Base-by-base conservation (phyloP, 1,140 invertebrate genomes). In the Copidosoma floridanum region DNA sequence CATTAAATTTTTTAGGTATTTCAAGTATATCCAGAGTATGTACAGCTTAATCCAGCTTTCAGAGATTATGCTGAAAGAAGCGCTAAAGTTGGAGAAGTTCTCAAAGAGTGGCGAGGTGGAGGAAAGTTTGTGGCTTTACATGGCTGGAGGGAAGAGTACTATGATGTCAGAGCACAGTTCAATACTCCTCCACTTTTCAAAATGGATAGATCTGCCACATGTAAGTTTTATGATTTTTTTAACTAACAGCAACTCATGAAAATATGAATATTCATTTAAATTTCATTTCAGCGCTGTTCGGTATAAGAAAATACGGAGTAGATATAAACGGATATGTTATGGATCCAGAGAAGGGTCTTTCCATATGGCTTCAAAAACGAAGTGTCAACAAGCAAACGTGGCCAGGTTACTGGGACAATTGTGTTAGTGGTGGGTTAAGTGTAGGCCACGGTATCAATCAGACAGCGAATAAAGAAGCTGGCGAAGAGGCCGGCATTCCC, bases 361-460 rank as follows among this genome's bases (percentile, higher is more conserved):
- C 90, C 76, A 88, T 98, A 74, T 98, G 95, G 95, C 81, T 97
- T 64, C 94, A 95, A 73, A 91, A 91, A 71, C 83, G 95, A 68
- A 92, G 94, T 60, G 83, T 87, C 50, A 94, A 88, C 23, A 98
- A 98, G 82, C 92, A 93, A 77, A 97, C 94, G 21, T 97, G 93
- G 90, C 94, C 94, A 54, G 91, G 92, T 50, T 94, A 93, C 79
- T 91, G 94, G 86, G 95, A 97, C 75, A 96, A 95, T 71, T 94
- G 97, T 89, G 94, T 94, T 6, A 92, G 92, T 65, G 95, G 95
- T 57, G 95, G 94, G 12, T 77, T 98, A 32, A 90, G 92, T 44
- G 92, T 93, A 38, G 94, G 93, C 10, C 90, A 89, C 77, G 88
- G 89, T 26, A 89, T 97, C 44, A 76, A 89, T 53, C 91, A 96